These are phyloP conservation scores for Madoqua kirkii DNA, from an alignment of 2,113 vertebrate species.

Conservation along the genomic window DNA sequence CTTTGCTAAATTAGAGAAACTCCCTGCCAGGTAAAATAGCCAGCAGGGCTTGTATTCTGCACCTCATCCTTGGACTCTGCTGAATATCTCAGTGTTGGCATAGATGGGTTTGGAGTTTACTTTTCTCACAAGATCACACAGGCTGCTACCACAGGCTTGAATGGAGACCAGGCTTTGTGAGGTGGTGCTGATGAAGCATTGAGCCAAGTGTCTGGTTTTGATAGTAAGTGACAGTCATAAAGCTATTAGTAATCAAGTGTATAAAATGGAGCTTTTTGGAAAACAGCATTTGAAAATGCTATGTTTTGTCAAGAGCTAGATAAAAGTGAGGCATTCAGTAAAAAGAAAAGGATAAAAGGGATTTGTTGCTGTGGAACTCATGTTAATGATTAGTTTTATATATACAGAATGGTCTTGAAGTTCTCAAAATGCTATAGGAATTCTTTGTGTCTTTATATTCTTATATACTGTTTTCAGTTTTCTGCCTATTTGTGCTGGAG, in stretches of 20 bases:
- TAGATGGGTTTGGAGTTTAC: not conserved
- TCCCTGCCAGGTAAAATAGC: not conserved
- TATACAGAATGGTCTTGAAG: not conserved
- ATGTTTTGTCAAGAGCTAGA: not conserved
- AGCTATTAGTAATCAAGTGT: not conserved
- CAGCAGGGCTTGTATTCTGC: not conserved
- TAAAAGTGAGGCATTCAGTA: not conserved
- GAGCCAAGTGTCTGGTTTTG: not conserved
- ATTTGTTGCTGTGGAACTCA: not conserved
- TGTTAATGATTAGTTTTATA: not conserved
- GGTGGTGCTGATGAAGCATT: not conserved
- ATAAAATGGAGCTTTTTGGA: not conserved
- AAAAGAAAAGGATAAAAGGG: not conserved
- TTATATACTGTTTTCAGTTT: not conserved
- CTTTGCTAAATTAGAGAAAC: not conserved
- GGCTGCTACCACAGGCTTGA: not conserved
- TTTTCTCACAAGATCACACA: not conserved
- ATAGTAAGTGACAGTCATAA: not conserved
- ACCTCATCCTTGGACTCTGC: not conserved
- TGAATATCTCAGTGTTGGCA: not conserved
- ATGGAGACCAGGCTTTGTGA: not conserved
- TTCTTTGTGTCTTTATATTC: conserved; percentile 21
- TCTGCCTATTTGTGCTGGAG: conserved; percentile 14
- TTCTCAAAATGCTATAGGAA: not conserved
- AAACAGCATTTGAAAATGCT: not conserved